A percentile compares a stretch with the other conserved stretches of the same genome.
Conservation (phyloP, 2,888 invertebrate species). For the Pterostichus niger region DNA sequence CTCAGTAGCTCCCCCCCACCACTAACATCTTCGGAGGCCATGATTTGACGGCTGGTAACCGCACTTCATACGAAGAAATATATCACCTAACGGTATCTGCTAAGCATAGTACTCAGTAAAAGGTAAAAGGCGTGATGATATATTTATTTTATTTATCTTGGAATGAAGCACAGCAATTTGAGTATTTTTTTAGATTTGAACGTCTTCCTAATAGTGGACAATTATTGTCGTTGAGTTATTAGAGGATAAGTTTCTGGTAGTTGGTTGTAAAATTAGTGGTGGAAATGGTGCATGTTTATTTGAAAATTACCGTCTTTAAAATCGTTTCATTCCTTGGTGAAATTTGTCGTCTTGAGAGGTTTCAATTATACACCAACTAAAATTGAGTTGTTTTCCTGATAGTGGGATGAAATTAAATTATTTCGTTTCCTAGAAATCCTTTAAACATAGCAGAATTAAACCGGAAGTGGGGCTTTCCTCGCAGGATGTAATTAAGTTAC, state of each 20-base stretch:
- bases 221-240: not conserved
- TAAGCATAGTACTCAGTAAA: too few relatives aligned
- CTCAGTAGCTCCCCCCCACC: too few relatives aligned
- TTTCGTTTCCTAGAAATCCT: not conserved
- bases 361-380: slow-evolving; percentile 4
- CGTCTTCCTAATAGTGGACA: not conserved
- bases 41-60: too few relatives aligned
- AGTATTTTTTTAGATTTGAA: not conserved
- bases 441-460: not conserved
- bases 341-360: not conserved
- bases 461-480: not conserved
- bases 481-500: not conserved
- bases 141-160: too few relatives aligned
- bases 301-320: slow-evolving; percentile 11
- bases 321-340: not conserved
- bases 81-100: too few relatives aligned
- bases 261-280: not conserved
- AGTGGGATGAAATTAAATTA: not conserved
- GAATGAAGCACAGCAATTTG: too few relatives aligned
- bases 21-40: too few relatives aligned
- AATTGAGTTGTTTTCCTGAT: not conserved
- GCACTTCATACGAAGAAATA: too few relatives aligned
- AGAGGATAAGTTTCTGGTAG: slow-evolving; percentile 8
- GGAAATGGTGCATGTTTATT: not conserved
- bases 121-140: too few relatives aligned